Base-by-base conservation (phyloP, 2,888 invertebrate genomes). In the Hesperia comma region DNA sequence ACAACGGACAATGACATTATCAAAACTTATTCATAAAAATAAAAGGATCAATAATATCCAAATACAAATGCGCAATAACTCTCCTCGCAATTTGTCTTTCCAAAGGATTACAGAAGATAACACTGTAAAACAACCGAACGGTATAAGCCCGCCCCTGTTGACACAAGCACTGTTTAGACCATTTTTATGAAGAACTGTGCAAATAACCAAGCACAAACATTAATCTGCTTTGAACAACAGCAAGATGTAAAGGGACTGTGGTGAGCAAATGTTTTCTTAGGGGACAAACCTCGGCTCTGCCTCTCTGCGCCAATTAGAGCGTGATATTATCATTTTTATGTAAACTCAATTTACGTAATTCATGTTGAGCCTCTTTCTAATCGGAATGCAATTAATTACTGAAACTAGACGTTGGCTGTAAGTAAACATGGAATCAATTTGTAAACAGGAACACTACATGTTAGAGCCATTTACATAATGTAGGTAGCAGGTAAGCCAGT, bases 171-270 rank as follows among this genome's bases (percentile, higher is more conserved):
- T 86, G 87, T 90, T 89, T 84, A 78, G 79, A 84, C 85, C 84
- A 88, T 92, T 92, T 92, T 92, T 92, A 92, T 92, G 90, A 92
- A 90, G 88, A 86, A 86, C 87, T 79, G 86, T 82, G 85, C 82
- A 92, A 92, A 92, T 89, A 92, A 77, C 76, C 80, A 75, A 79
- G 85, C 78, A 88, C 89, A 92, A 92, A 92, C 92, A 92, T 90
- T 92, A 92, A 92, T 92, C 92, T 91, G 86, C 87, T 90, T 88
- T 86, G 89, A 87, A 89, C 88, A 90, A 88, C 90, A 85, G 84
- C 75, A 85, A 87, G 87, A 91, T 88, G 88, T 88, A 90, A 87
- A 87, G 90, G 89, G 89, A 85, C 86, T 78, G 71, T 72, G 74
- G 67, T 69, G 74, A 78, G 86, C 85, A 85, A 92, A 92, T 92